These are phyloP conservation scores for Pyrocephalus nanus DNA, from an alignment of 2,797 vertebrate genomes.

Conservation along the genomic window DNA sequence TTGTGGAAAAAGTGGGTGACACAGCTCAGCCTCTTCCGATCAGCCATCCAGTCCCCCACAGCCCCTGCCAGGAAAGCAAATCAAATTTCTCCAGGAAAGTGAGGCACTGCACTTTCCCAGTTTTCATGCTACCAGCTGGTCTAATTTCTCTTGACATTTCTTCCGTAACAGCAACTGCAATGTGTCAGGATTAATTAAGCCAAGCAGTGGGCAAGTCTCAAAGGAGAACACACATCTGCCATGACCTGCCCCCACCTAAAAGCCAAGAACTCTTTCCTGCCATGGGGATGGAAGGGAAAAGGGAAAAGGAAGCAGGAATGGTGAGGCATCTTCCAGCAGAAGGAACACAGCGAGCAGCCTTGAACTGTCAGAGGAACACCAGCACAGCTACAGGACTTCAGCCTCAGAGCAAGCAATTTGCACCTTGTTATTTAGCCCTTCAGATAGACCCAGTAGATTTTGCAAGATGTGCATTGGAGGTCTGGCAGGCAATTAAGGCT, in stretches of 20 bases:
- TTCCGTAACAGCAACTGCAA: conserved; percentile 55
- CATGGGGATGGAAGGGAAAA: not conserved
- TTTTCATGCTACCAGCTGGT: conserved; percentile 33
- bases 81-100: not conserved
- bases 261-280: not conserved
- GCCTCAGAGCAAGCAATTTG: not conserved
- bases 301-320: not conserved
- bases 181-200: conserved; percentile 58
- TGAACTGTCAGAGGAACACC: not conserved
- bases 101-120: not conserved
- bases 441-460: not conserved
- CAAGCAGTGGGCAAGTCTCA: conserved; percentile 42
- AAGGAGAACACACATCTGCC: conserved; percentile 52
- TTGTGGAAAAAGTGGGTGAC: not conserved
- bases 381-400: not conserved
- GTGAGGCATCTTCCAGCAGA: not conserved
- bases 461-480: not conserved
- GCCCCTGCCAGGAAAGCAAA: not conserved
- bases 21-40: not conserved
- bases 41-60: not conserved
- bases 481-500: not conserved
- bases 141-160: conserved; percentile 64
- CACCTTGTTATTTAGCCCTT: not conserved
- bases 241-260: conserved; percentile 23
- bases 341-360: not conserved